Evolutionary conservation across 2,888 invertebrate species (phyloP), one percentile per base, ranked within the genome.

Genomic region (Calliopum simillimum): DNA sequence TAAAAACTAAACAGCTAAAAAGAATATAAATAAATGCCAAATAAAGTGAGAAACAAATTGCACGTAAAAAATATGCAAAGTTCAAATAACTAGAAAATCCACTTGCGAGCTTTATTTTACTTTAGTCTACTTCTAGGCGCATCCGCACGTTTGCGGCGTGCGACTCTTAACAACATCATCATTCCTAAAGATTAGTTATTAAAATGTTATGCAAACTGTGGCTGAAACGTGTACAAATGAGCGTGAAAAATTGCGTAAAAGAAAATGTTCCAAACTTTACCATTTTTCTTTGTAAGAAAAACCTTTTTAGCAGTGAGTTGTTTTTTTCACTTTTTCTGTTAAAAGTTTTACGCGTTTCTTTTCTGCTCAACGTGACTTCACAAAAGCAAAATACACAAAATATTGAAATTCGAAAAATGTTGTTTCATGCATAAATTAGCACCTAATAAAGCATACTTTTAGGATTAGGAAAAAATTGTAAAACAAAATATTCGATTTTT

Each of bases 161-260:
- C 53, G 53, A 2, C 23, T 53, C 19, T 23, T 13, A 23, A 23
- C 19, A 49, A 49, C 53, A 21, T 53, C 33, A 8, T 33, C 8
- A 53, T 23, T 53, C 23, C 21, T 12, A 14, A 53, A 53, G 53
- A 53, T 53, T 53, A 53, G 53, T 53, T 53, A 53, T 53, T 53
- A 53, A 53, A 53, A 53, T 53, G 53, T 53, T 53, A 33, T 53
- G 23, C 53, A 53, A 53, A 53, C 53, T 53, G 23, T 21, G 53
- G 23, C 11, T 19, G 19, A 53, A 53, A 53, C 53, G 53, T 53
- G 53, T 21, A 23, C 21, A 21, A 53, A 11, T 12, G 21, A 53
- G 53, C 23, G 13, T 53, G 53, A 53, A 33, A 33, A 23, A 23
- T 53, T 2, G 53, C 13, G n/a, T n/a, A n/a, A 19, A 53, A 21